Conservation (phyloP, 2,113 vertebrate genomes). For the Campylomormyrus numenius region DNA sequence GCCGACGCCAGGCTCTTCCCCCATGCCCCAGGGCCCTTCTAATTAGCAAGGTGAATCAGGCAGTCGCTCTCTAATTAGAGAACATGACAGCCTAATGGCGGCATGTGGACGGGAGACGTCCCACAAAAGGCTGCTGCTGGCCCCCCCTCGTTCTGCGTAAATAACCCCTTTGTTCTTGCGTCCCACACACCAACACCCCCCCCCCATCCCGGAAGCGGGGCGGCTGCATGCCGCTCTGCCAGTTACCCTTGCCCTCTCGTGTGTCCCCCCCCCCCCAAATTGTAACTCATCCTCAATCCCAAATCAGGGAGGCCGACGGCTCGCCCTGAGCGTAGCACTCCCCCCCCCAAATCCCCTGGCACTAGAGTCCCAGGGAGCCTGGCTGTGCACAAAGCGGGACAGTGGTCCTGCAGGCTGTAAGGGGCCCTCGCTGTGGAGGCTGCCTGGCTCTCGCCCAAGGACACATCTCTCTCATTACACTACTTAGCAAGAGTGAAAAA, state of each 20-base stretch:
- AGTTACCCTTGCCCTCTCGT: not conserved
- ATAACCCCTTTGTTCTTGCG: not conserved
- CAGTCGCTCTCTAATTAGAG: constrained; percentile 97
- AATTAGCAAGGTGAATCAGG: constrained; percentile 99
- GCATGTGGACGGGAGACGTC: constrained; percentile 67
- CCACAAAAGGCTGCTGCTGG: constrained; percentile 48
- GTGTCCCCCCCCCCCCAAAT: constrained; percentile 50
- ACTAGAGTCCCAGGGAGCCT: constrained; percentile 58
- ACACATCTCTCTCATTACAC: constrained; percentile 59
- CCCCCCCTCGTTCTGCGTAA: not conserved
- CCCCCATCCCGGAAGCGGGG: not conserved
- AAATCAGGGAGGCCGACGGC: constrained; percentile 44
- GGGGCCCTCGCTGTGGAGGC: constrained; percentile 38
- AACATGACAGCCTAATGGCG: constrained; percentile 96
- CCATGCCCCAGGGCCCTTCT: constrained; percentile 81
- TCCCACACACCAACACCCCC: not conserved
- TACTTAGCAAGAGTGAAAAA: constrained; percentile 69
- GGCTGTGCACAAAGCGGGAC: constrained; percentile 59
- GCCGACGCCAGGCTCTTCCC: constrained; percentile 81
- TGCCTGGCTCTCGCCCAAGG: constrained; percentile 59
- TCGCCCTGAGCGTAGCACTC: constrained; percentile 58
- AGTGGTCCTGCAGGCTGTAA: constrained; percentile 55
- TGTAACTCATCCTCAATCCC: constrained; percentile 56
- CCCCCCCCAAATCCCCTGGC: constrained; percentile 57
- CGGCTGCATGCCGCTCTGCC: not conserved